Base-by-base conservation (phyloP, 2,888 invertebrate species). In the Pristionchus mayeri region DNA sequence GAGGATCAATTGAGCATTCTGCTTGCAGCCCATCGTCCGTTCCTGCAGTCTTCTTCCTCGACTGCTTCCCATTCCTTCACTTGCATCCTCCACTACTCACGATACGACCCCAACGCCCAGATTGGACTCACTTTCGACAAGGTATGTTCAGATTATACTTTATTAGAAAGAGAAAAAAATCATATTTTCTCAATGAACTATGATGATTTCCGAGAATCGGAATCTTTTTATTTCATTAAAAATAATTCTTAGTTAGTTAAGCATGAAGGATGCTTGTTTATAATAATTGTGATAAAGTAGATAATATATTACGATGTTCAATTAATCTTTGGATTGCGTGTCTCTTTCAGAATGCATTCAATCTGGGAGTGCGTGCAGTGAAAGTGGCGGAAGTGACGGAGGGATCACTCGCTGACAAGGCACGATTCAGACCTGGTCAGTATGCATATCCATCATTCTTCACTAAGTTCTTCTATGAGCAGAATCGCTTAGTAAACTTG, bases 391-490 rank as follows among this genome's bases (percentile, higher is more conserved):
- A 84, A 18, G 90, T 91, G 0, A 89, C 89, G n/a, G 85, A 87
- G 48, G 88, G 88, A 30, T 90, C 90, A 67, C 84, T 90, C 40
- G 91, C 91, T 2, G 90, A 91, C 27, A 91, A 91, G 80, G 89
- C 91, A 48, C 86, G 86, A 3, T 88, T 91, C 67, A 90, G 88
- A 76, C 85, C 88, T n/a, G 89, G 89, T 89, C 13, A 63, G 85
- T 18, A 13, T 4, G 6, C 34, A 6, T 67, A 6, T 67, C 27
- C 6, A 30, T 7, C 37, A 67, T 67, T 30, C 27, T 67, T 50
- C 34, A 60, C 37, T 60, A 60, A 37, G 24, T 11, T 52, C 50
- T 48, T n/a, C 30, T 40, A 16, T 85, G 83, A 30, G 85, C 24
- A 84, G n/a, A 63, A 80, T 48, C 30, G n/a, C n/a, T n/a, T n/a